Percentiles rank a stretch among this genome's conserved stretches.
phyloP scores from a whole-genome alignment of 2,797 vertebrate species.

The Trachops cirrhosus region DNA sequence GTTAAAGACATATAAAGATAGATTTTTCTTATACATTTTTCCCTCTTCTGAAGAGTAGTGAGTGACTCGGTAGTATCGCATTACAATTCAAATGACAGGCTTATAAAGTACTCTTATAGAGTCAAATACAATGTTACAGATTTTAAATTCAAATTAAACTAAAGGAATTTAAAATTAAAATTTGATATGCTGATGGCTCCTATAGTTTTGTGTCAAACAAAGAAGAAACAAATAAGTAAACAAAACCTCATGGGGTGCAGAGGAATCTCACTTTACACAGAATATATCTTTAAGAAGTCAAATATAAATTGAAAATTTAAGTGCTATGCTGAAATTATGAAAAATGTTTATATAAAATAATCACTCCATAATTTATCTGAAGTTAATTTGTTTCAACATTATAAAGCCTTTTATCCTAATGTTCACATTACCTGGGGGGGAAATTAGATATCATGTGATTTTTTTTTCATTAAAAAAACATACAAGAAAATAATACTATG shows the following conservation, averaged over 20 bases:
- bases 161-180: constrained; percentile 17
- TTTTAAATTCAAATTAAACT: constrained; percentile 29
- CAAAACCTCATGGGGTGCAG: neutral
- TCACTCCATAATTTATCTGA: neutral
- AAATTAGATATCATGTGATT: neutral
- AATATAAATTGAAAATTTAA: neutral
- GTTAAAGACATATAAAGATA: neutral
- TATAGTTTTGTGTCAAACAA: neutral
- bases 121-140: neutral
- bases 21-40: neutral
- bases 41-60: neutral
- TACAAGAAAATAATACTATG: neutral
- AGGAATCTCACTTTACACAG: neutral
- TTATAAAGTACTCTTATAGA: neutral
- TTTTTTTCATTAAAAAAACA: neutral
- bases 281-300: neutral
- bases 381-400: neutral
- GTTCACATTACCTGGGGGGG: neutral
- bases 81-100: neutral
- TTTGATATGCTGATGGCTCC: neutral
- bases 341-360: constrained; percentile 15
- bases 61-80: neutral
- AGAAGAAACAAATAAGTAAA: neutral
- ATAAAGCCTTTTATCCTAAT: neutral
- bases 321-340: neutral